phyloP scores from a whole-genome alignment of 2,888 invertebrate genomes.

The Ophion slaviceki region DNA sequence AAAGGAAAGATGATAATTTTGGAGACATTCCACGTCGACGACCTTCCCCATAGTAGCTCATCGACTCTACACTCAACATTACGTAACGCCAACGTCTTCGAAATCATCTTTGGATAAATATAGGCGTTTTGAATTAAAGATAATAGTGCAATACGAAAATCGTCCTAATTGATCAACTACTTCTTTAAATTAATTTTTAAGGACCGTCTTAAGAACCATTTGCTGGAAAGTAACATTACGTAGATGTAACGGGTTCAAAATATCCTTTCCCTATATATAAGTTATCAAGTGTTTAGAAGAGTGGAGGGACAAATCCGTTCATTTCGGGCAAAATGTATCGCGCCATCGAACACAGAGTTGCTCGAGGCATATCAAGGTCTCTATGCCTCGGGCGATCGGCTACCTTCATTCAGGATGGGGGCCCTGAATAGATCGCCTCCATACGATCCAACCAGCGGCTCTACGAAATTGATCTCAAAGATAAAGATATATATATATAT shows the following conservation, averaged over 20 bases:
- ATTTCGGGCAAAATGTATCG: conserved; percentile 47
- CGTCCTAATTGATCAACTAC: no score
- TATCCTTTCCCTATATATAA: neutral
- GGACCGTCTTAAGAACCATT: no score
- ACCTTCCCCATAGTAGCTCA: no score
- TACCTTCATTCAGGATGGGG: conserved; percentile 78
- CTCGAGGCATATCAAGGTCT: conserved; percentile 76
- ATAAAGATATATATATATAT: neutral
- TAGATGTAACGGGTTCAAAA: no score
- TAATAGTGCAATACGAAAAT: no score
- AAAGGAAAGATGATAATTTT: no score
- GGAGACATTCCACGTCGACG: no score
- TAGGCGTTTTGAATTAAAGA: no score
- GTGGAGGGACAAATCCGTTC: conserved; percentile 34
- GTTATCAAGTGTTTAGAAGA: conserved; percentile 44
- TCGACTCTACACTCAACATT: neutral
- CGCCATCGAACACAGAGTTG: conserved; percentile 60
- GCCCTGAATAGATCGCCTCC: conserved; percentile 74
- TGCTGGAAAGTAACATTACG: no score
- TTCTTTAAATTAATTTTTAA: no score
- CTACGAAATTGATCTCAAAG: conserved; percentile 33
- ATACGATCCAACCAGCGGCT: conserved; percentile 65
- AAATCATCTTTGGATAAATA: no score
- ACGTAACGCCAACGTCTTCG: no score
- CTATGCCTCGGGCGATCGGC: conserved; percentile 76